These are phyloP conservation scores for Nettapus auritus DNA, from an alignment of 2,113 vertebrate genomes.

Conservation along the genomic window DNA sequence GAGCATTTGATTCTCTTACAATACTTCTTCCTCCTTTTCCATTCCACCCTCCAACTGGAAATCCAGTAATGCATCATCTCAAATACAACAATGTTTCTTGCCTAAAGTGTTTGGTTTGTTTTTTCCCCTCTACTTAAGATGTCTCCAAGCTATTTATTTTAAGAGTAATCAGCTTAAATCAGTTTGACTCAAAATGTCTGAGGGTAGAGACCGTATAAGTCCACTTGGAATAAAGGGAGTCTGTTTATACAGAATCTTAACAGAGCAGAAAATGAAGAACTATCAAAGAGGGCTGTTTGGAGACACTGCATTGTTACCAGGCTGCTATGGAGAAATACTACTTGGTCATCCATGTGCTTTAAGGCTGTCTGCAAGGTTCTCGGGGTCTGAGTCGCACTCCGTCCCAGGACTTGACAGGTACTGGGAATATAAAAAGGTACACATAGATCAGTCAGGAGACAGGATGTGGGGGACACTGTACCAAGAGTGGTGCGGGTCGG, in stretches of 20 bases:
- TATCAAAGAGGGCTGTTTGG: not conserved
- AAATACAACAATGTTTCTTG: not conserved
- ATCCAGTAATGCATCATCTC: conserved; percentile 8
- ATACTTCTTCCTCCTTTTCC: conserved; percentile 4
- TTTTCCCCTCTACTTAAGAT: not conserved
- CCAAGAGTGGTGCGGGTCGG: not conserved
- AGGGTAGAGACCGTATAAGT: not conserved
- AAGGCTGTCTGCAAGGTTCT: not conserved
- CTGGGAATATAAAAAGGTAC: not conserved
- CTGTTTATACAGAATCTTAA: not conserved
- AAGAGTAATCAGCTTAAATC: not conserved
- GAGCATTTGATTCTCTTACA: not conserved
- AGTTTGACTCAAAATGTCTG: conserved; percentile 9
- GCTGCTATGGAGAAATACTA: not conserved
- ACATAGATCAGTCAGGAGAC: not conserved
- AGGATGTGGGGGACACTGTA: not conserved
- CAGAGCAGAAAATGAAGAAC: not conserved
- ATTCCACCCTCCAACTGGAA: conserved; percentile 1
- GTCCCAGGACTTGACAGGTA: not conserved
- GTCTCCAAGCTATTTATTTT: not conserved
- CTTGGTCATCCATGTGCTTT: fast-evolving
- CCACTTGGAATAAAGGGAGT: not conserved
- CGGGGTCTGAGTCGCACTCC: not conserved
- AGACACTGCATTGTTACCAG: fast-evolving
- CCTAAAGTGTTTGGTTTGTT: not conserved